Percentiles rank a stretch among this genome's conserved stretches.
These are phyloP conservation scores for Smutsia temminckii DNA, from an alignment of 2,797 vertebrate species.

Conservation along the genomic window DNA sequence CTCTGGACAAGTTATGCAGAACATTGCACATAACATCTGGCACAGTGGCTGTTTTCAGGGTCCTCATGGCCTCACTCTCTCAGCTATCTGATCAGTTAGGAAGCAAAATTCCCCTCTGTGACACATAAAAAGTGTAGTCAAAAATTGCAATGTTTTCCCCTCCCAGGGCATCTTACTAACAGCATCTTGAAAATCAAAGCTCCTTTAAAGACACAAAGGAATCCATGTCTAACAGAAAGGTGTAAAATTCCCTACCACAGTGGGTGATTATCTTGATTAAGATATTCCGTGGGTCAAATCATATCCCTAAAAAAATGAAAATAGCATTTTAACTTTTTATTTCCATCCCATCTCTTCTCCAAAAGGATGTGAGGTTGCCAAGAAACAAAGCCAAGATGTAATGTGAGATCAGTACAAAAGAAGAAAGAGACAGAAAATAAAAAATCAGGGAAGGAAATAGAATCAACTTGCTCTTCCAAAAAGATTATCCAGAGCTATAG, in stretches of 20 bases:
- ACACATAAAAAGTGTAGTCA: background rate
- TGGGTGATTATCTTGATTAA: background rate
- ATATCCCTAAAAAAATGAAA: background rate
- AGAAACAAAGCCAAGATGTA: background rate
- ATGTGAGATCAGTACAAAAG: background rate
- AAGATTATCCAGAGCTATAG: background rate
- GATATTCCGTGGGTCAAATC: background rate
- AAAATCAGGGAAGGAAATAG: background rate
- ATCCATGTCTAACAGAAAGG: background rate
- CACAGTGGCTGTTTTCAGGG: background rate
- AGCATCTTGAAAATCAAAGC: background rate
- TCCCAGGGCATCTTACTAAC: background rate
- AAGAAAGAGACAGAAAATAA: background rate
- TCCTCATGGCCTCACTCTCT: background rate
- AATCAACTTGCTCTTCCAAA: background rate
- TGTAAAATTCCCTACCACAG: background rate
- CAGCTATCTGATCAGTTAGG: background rate
- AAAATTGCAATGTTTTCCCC: background rate
- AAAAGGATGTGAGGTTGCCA: background rate
- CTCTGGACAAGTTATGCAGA: background rate
- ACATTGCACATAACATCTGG: background rate
- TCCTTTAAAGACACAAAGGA: background rate
- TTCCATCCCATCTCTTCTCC: background rate
- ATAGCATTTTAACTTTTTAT: background rate
- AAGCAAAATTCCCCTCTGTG: background rate